Conservation (phyloP, 2,888 invertebrate genomes). For the Amiota mariae region DNA sequence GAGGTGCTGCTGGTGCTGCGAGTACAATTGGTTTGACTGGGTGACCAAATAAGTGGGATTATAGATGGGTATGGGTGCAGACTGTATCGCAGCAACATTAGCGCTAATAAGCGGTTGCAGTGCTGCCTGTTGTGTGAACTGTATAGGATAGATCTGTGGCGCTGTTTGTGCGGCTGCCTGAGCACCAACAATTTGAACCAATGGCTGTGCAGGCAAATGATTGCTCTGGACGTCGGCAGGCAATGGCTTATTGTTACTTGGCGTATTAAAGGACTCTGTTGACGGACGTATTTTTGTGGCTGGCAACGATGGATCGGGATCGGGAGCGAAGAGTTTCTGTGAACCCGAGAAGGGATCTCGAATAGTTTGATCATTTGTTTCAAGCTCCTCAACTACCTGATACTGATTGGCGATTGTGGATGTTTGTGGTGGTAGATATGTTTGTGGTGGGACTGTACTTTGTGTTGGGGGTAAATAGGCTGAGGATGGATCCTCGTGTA, state of each 20-base stretch:
- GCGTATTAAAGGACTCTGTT: slow-evolving; percentile 72
- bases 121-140: slow-evolving; percentile 73
- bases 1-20: slow-evolving; percentile 72
- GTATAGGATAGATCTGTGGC: slow-evolving; percentile 74
- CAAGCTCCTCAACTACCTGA: slow-evolving; percentile 77
- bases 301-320: slow-evolving; percentile 74
- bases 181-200: slow-evolving; percentile 70
- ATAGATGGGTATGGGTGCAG: slow-evolving; percentile 69
- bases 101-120: slow-evolving; percentile 69
- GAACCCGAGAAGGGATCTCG: slow-evolving; percentile 72
- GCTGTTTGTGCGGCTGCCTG: slow-evolving; percentile 74
- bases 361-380: slow-evolving; percentile 72
- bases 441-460: slow-evolving; percentile 46
- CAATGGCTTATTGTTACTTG: slow-evolving; percentile 73
- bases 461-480: slow-evolving; percentile 60
- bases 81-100: slow-evolving; percentile 61
- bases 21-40: slow-evolving; percentile 73
- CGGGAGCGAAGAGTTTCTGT: slow-evolving; percentile 75
- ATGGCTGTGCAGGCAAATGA: slow-evolving; percentile 64
- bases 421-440: slow-evolving; percentile 41
- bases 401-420: slow-evolving; percentile 65
- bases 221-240: slow-evolving; percentile 70
- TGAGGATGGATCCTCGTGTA: slow-evolving; percentile 60
- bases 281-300: slow-evolving; percentile 72
- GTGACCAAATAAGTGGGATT: slow-evolving; percentile 72